Conservation (phyloP, 2,113 vertebrate species). For the Rhea pennata region DNA sequence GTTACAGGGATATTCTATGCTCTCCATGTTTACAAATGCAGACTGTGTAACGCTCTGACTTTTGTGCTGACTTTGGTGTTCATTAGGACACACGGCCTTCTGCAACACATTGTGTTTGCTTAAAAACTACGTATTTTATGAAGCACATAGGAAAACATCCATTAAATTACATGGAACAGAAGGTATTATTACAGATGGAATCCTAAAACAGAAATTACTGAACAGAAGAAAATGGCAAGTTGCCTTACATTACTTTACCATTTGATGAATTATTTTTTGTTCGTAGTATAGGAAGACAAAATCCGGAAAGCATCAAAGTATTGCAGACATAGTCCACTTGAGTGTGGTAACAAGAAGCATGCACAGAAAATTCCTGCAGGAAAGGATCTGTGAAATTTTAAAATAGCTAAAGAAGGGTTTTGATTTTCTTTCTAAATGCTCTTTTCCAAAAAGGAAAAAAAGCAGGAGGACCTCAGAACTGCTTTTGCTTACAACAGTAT, state of each 20-base stretch:
- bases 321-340: background rate
- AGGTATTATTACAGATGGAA: background rate
- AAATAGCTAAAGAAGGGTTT: background rate
- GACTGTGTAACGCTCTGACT: background rate
- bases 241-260: background rate
- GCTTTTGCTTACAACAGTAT: background rate
- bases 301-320: background rate
- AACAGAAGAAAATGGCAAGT: background rate
- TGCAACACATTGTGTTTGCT: slow-evolving; percentile 2
- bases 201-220: background rate
- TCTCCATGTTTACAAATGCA: background rate
- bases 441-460: background rate
- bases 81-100: background rate
- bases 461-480: background rate
- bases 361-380: background rate
- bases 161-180: background rate
- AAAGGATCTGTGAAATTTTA: background rate
- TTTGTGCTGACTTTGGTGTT: background rate
- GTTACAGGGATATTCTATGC: background rate
- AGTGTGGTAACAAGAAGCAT: accelerated
- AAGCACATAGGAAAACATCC: background rate
- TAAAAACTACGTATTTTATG: background rate
- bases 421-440: background rate
- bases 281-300: background rate
- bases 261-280: no score